Base-by-base conservation (phyloP, 2,797 vertebrate species). In the Triplophysa bombifrons region DNA sequence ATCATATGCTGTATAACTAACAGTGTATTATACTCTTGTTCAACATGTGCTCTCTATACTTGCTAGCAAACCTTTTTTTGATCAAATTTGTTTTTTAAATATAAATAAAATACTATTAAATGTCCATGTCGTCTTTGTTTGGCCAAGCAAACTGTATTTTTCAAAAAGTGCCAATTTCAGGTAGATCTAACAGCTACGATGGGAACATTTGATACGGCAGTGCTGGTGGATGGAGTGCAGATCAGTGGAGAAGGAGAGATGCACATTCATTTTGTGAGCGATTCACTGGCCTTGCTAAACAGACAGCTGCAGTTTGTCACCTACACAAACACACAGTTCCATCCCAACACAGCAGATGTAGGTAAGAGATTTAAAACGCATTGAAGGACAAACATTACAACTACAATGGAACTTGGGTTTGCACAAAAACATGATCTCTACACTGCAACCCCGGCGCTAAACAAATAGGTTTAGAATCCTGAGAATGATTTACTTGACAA, bases 231-330 rank as follows among this genome's bases (percentile, higher is more conserved):
- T 41, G 84, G 55, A 0, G 94, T 97, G 20, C 86, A 76, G 44
- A 51, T 96, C 38, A 87, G 55, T 30, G 94, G 95, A 69, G 91
- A 85, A 11, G 94, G 95, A 46, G 85, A 93, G 81, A 91, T 90
- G 58, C 85, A 82, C 30, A 91, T 97, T 58, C 88, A 20, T 0
- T 78, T 98, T 61, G 88, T 90, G 0, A 95, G 95, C 84, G 46
- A 82, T 51, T 81, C 41, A 19, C 88, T 95, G 38, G 85, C 94
- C 11, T 86, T 90, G 77, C 91, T 98, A 73, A 98, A 98, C 88
- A 89, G 92, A 60, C 96, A 97, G 84, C 91, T 98, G 50, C 94
- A 96, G 80, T 94, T 97, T 4, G 81, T 98, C 85, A 95, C 93
- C 61, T 98, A 97, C 6, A 97, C 94, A 80, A 98, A 95, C 89